Evolutionary conservation across 2,888 invertebrate genomes (phyloP), one percentile per base, ranked within the genome.

Genomic region (Apodemia zela): DNA sequence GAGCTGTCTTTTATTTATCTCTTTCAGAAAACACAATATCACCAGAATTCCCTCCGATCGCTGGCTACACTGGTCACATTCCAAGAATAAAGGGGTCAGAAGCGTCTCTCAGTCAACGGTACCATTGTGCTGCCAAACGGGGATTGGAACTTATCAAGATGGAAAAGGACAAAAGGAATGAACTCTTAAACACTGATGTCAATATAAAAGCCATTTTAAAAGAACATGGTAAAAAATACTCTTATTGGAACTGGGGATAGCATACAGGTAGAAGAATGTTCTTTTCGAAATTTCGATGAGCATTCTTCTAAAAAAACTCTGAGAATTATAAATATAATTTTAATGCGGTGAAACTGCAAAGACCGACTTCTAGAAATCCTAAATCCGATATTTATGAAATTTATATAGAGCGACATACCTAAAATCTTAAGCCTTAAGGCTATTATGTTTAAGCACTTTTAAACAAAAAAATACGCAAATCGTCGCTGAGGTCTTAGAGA

Each of bases 31-130:
- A 93, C 80, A 92, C 93, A 68, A 91, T 93, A 78, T 94, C 95
- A 8, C 93, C 95, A 0, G 94, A 95, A 75, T 93, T 93, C 72
- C 95, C 95, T 21, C 95, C 95, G 17, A 95, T 95, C 72, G 94
- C 95, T 0, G 95, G 95, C 10, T 95, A 95, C 80, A 95, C 95
- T 0, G 95, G 95, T 4, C 95, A 95, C 77, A 95, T 95, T 66
- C 95, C 95, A 4, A 90, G 94, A 59, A 93, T 95, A 62, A 94
- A 93, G 74, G 94, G 94, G 15, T 93, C 93, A 0, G 95, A 95
- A 77, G 93, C 94, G 0, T 94, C 94, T 0, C 86, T 95, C n/a
- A 95, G 95, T 65, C 94, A 94, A 75, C 82, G 95, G 67, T 95
- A 94, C 77, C 93, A 94, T 68, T 93, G 94, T 73, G 94, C 94